phyloP scores from a whole-genome alignment of 2,113 vertebrate species.

The Phaethornis superciliosus region DNA sequence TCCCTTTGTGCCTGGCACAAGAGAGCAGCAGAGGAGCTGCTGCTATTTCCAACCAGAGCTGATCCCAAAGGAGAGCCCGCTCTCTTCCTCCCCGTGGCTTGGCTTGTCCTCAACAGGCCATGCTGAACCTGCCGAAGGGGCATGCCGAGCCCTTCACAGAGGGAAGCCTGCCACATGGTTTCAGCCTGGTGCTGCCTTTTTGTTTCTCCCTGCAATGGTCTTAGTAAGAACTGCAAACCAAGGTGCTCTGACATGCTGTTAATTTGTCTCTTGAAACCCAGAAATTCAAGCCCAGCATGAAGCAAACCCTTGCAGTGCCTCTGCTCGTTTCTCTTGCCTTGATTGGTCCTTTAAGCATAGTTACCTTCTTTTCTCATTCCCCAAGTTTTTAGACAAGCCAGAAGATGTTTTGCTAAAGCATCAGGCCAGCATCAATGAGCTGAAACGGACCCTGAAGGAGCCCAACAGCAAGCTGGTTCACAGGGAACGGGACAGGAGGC shows the following conservation, averaged over 20 bases:
- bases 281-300: background rate
- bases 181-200: accelerated
- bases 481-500: conserved; percentile 83
- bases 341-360: background rate
- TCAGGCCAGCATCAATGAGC: conserved; percentile 98
- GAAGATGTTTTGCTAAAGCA: conserved; percentile 96
- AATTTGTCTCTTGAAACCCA: background rate
- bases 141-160: background rate
- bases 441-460: conserved; percentile 93
- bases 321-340: background rate
- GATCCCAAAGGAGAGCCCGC: background rate
- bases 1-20: background rate
- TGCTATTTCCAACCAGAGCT: background rate
- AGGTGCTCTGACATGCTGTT: background rate
- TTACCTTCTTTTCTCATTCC: conserved; percentile 33
- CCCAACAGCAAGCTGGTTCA: conserved; percentile 95
- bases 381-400: conserved; percentile 95
- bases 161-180: accelerated
- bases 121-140: background rate
- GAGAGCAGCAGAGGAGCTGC: background rate
- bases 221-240: background rate
- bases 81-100: background rate
- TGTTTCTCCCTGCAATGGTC: background rate
- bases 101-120: background rate
- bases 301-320: background rate